A percentile compares a stretch with the other conserved stretches of the same genome.
Evolutionary conservation across 2,113 vertebrate genomes (phyloP).

Genomic region (Gymnogyps californianus): DNA sequence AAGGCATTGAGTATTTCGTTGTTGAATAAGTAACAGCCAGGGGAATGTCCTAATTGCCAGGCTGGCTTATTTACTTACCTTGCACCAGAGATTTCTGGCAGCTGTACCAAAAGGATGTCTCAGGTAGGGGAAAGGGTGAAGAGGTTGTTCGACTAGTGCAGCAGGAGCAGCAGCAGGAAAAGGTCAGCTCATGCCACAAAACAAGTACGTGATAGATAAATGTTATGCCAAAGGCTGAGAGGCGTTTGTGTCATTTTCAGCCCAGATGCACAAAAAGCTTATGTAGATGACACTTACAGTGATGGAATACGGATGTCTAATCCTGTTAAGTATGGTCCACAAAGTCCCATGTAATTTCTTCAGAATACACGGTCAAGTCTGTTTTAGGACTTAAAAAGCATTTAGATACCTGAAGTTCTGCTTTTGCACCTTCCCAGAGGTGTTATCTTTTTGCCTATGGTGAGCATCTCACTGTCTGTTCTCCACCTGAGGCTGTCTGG

Average conservation of each 20-base stretch:
- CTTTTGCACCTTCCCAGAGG: not conserved
- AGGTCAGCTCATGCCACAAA: not conserved
- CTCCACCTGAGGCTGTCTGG: not conserved
- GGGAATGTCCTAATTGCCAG: slow-evolving; percentile 7
- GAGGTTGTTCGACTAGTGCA: not conserved
- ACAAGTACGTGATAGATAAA: not conserved
- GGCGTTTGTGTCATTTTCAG: not conserved
- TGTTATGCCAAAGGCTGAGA: not conserved
- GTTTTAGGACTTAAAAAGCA: not conserved
- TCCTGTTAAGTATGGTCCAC: not conserved
- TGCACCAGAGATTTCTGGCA: not conserved
- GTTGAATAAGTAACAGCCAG: not conserved
- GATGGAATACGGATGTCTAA: not conserved
- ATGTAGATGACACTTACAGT: not conserved
- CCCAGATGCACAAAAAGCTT: not conserved
- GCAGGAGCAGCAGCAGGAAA: not conserved
- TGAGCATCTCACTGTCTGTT: not conserved
- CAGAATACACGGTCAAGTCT: not conserved
- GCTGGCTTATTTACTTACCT: slow-evolving; percentile 10
- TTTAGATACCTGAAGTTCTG: not conserved
- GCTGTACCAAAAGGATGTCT: not conserved
- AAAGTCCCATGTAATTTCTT: not conserved
- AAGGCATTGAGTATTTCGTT: not conserved
- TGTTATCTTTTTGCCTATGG: not conserved
- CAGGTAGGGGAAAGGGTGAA: not conserved